Percentiles rank a stretch among this genome's conserved stretches.
Conservation (phyloP, 2,888 invertebrate genomes). For the Julus scanicus region DNA sequence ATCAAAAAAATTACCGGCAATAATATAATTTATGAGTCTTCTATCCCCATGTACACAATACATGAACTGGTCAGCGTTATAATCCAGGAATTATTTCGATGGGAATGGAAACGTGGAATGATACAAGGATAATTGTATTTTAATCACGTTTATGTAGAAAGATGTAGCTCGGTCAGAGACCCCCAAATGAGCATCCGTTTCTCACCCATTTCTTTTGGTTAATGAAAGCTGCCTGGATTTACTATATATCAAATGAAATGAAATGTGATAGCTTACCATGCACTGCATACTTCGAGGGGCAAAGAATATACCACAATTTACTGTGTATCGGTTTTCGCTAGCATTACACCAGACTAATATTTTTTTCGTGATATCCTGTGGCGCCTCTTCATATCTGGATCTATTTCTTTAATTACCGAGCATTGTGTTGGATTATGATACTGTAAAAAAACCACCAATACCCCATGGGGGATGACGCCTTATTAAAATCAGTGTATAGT, state of each 20-base stretch:
- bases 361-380: constrained; percentile 28
- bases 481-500: constrained; percentile 13
- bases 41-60: background rate
- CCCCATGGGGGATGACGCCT: constrained; percentile 37
- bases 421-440: constrained; percentile 35
- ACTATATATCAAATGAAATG: constrained; percentile 30
- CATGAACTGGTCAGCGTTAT: background rate
- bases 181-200: constrained; percentile 30
- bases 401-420: constrained; percentile 41
- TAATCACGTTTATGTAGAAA: constrained; percentile 22
- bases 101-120: background rate
- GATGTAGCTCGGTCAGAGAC: constrained; percentile 18
- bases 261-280: background rate
- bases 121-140: background rate
- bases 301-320: background rate
- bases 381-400: constrained; percentile 47
- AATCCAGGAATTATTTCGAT: background rate
- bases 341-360: background rate
- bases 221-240: constrained; percentile 27
- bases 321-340: background rate
- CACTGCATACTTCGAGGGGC: background rate
- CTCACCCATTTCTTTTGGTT: background rate
- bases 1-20: too few species aligned
- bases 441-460: background rate
- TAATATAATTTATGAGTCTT: background rate